Base-by-base conservation (phyloP, 1,140 invertebrate genomes). In the Papilio aristodemus region DNA sequence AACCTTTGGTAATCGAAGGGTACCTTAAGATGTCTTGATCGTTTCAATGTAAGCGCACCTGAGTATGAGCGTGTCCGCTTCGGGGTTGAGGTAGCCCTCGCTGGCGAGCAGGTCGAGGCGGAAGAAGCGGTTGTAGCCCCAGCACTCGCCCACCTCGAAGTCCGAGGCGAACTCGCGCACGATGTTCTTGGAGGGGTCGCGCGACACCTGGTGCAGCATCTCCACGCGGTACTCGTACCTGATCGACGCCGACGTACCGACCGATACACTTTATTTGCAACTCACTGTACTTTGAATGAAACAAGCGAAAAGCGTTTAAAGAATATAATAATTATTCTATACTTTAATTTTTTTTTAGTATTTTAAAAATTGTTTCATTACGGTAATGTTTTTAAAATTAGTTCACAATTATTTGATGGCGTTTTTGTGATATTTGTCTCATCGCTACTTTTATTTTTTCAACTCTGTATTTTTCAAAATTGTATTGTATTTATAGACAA, bases 81-180 rank as follows among this genome's bases (percentile, higher is more conserved):
- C 93, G 0, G 94, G 94, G 83, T 96, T 95, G 57, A 96, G 92
- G 86, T 98, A 99, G 0, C 97, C 97, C 92, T 98, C 97, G 77
- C 95, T 96, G 17, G 96, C 97, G 11, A 99, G 93, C 41, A 98
- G 92, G 92, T 98, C 97, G 58, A 99, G 93, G 64, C 97, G 92
- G 87, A 98, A 99, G 90, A 99, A 99, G 71, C 97, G 92, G 86
- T 98, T 99, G 85, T 98, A 99, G 8, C 97, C 97, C 97, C 97
- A 98, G 84, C 97, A 99, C 93, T 99, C 97, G n/a, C 97, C 97
- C 71, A 98, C 97, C 92, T 98, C 97, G 93, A 99, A 98, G 91
- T 98, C 97, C 0, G 97, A 98, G 0, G 97, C 97, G 92, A 98
- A 99, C 93, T 96, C 95, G 70, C 95, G 92, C 8, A 98, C 96